Evolutionary conservation across 2,888 invertebrate genomes (phyloP), one percentile per base, ranked within the genome.

Genomic region (Acanthosepion esculentum): DNA sequence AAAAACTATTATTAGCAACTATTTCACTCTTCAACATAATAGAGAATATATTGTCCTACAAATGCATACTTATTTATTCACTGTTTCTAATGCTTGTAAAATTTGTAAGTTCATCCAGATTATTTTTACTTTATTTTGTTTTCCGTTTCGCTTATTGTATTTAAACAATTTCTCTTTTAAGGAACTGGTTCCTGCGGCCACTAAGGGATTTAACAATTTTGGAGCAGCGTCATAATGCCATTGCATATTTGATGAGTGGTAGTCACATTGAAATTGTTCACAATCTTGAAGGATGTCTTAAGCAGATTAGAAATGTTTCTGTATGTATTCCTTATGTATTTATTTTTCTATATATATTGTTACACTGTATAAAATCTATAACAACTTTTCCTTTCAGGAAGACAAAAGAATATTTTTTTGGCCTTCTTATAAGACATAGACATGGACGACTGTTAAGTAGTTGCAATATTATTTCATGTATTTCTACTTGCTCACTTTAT

Each of bases 171-270:
- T n/a, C n/a, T 94, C 26, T 94, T 95, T 95, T 78, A 96, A 98
- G 98, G 97, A 98, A 98, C 59, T 98, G 98, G 96, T 98, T 99
- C 95, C 98, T 98, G 95, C 98, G 98, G 96, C 99, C 99, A 0
- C 98, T 98, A 0, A 98, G 98, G 94, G 98, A 98, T 96, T 96
- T 98, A 1, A 96, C 97, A 0, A 97, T 98, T 20, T 97, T 99
- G 33, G 97, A 98, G 59, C 98, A 98, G 92, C 98, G 99, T 23
- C 98, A 98, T 95, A 98, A 98, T 95, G 98, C 98, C 50, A 98
- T 99, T 23, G 98, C 98, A 26, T 98, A 98, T 97, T 98, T 98
- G 96, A 97, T 98, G 96, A 97, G 98, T 94, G 98, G 98, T 0
- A 98, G 98, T 93, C 98, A 98, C 97, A 98, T 98, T 94, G 98